phyloP scores from a whole-genome alignment of 1,140 invertebrate genomes.

The Dysdera silvatica region DNA sequence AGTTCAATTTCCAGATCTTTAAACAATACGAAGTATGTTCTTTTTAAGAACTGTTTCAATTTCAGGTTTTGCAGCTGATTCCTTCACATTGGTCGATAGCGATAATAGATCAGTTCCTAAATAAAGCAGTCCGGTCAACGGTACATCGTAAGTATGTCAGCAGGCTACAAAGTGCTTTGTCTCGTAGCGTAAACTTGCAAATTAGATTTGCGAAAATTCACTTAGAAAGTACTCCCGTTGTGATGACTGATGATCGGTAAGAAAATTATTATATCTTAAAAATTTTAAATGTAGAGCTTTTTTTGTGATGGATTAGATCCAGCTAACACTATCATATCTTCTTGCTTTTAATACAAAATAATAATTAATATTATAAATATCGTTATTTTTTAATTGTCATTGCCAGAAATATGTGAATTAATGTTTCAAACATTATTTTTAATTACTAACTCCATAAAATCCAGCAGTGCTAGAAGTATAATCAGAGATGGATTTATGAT shows the following conservation, averaged over 20 bases:
- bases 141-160: conserved; percentile 43
- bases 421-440: no score
- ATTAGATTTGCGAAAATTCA: conserved; percentile 44
- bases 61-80: conserved; percentile 46
- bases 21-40: background rate
- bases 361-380: no score
- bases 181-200: conserved; percentile 45
- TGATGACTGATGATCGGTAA: conserved; percentile 46
- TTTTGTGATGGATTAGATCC: no score
- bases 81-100: conserved; percentile 48
- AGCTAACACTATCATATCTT: no score
- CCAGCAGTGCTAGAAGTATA: no score
- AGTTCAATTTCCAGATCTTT: no score
- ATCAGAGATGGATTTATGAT: no score
- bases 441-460: no score
- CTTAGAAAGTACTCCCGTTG: conserved; percentile 39
- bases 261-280: conserved; percentile 8
- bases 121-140: conserved; percentile 42
- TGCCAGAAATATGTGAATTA: no score
- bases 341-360: no score
- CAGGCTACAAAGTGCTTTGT: conserved; percentile 44
- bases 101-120: conserved; percentile 45
- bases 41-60: no score
- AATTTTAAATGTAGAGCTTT: background rate
- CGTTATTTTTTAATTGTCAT: no score